These are phyloP conservation scores for Meiosimyza decipiens DNA, from an alignment of 2,888 invertebrate species.

Conservation along the genomic window DNA sequence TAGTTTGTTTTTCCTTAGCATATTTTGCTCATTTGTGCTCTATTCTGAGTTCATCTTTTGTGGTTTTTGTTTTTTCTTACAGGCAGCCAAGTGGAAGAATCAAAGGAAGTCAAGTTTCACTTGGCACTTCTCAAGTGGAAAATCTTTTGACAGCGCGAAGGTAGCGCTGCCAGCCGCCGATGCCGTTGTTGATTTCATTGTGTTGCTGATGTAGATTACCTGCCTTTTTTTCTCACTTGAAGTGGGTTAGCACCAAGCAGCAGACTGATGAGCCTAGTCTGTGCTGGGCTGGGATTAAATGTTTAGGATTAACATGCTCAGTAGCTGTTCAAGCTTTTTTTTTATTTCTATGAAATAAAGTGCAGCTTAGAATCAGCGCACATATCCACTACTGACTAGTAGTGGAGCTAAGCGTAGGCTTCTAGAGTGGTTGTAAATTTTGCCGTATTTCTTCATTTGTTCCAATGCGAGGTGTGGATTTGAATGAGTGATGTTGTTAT, in stretches of 20 bases:
- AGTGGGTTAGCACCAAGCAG: neutral
- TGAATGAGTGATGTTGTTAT: slow-evolving; percentile 30
- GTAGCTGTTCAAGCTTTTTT: neutral
- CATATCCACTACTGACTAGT: neutral
- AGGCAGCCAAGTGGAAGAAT: slow-evolving; percentile 40
- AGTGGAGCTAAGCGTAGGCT: slow-evolving; percentile 4
- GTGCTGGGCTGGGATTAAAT: slow-evolving; percentile 8
- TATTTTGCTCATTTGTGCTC: slow-evolving; percentile 18
- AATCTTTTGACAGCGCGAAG: slow-evolving; percentile 49
- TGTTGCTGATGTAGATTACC: slow-evolving; percentile 19
- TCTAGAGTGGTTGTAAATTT: neutral
- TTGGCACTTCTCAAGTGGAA: slow-evolving; percentile 59
- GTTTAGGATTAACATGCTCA: slow-evolving; percentile 18
- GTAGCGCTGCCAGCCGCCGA: neutral
- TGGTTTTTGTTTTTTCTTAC: slow-evolving; percentile 32
- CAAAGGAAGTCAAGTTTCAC: slow-evolving; percentile 41
- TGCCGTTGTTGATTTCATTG: slow-evolving; percentile 19
- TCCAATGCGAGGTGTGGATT: slow-evolving; percentile 26
- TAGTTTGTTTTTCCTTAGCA: slow-evolving; percentile 2
- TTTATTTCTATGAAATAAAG: neutral
- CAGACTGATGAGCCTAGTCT: neutral
- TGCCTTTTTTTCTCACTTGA: neutral
- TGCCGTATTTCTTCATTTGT: neutral
- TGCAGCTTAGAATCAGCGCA: neutral
- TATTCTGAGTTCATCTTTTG: slow-evolving; percentile 11